These are phyloP conservation scores for Siniperca scherzeri DNA, from an alignment of 2,797 vertebrate genomes.

Conservation along the genomic window DNA sequence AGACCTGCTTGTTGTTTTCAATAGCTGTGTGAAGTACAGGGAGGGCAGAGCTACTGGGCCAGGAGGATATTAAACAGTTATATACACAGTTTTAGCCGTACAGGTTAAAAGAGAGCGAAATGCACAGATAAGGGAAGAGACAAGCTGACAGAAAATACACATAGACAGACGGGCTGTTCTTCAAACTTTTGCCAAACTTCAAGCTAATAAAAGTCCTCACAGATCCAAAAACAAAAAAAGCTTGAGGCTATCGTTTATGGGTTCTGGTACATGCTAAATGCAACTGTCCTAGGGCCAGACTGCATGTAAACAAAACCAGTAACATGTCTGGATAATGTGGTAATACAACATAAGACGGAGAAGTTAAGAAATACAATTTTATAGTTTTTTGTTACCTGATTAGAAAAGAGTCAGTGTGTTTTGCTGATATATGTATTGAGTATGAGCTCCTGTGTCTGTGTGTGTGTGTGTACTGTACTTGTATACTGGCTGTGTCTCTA, in stretches of 20 bases:
- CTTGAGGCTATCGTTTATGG: slow-evolving; percentile 10
- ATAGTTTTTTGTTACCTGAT: neutral
- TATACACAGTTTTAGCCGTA: neutral
- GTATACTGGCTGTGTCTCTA: slow-evolving; percentile 4
- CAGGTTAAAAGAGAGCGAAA: neutral
- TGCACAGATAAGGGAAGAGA: slow-evolving; percentile 1
- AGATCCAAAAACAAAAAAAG: slow-evolving; percentile 14
- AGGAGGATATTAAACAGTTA: neutral
- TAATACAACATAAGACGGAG: neutral
- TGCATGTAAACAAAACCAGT: slow-evolving; percentile 8
- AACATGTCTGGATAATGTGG: neutral
- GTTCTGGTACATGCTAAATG: neutral
- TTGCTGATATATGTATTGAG: neutral
- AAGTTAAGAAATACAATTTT: neutral
- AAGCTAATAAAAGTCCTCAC: slow-evolving; percentile 19
- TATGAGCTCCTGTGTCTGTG: neutral
- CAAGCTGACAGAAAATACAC: slow-evolving; percentile 1
- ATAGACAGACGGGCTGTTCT: neutral
- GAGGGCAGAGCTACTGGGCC: neutral
- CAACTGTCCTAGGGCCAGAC: neutral
- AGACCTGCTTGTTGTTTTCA: neutral
- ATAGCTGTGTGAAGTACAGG: neutral
- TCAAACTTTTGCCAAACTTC: neutral
- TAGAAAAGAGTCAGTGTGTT: neutral
- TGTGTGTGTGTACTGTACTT: neutral